A percentile compares a stretch with the other conserved stretches of the same genome.
phyloP scores from a whole-genome alignment of 2,888 invertebrate species.

The Caenorhabditis becei region DNA sequence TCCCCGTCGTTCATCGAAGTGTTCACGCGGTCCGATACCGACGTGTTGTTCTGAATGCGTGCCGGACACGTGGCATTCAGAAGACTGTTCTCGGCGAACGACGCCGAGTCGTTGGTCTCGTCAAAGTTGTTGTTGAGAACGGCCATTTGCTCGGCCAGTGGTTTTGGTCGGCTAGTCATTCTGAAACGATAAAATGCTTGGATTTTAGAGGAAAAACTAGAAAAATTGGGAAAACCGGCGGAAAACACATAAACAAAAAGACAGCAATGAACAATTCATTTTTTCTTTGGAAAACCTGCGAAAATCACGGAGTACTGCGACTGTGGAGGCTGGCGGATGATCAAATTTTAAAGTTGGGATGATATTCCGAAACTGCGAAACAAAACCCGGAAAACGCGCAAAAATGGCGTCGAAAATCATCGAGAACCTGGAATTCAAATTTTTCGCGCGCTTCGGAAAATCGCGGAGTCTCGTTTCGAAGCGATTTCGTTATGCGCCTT shows the following conservation, averaged over 20 bases:
- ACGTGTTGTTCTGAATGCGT: slow-evolving; percentile 34
- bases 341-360: too few species aligned
- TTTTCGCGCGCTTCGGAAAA: too few species aligned
- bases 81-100: slow-evolving; percentile 37
- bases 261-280: too few species aligned
- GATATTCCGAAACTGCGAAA: too few species aligned
- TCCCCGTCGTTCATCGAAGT: not conserved
- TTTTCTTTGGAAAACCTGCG: too few species aligned
- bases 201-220: not conserved
- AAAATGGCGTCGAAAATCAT: too few species aligned
- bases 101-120: slow-evolving; percentile 29
- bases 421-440: too few species aligned
- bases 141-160: slow-evolving; percentile 49
- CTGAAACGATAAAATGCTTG: not conserved
- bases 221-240: not conserved
- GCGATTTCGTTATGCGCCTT: not conserved
- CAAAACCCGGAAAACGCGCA: too few species aligned
- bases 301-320: too few species aligned
- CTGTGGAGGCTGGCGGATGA: too few species aligned
- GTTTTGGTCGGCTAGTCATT: slow-evolving; percentile 28
- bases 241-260: too few species aligned
- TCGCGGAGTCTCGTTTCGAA: not conserved
- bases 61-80: slow-evolving; percentile 54
- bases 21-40: not conserved
- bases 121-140: slow-evolving; percentile 28